phyloP scores from a whole-genome alignment of 2,113 vertebrate genomes.

The Leucosticte australis region DNA sequence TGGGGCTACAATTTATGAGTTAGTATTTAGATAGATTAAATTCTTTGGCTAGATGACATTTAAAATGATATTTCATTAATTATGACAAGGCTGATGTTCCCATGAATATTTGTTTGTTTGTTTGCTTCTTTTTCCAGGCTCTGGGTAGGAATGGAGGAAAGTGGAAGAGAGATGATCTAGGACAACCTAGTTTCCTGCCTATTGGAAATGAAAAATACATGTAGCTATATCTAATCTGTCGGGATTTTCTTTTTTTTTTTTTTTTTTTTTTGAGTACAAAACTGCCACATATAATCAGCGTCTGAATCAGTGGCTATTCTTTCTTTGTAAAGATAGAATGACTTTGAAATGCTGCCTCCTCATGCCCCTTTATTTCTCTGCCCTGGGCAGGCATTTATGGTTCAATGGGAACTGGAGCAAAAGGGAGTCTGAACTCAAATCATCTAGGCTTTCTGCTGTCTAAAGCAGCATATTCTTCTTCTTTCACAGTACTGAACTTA shows the following conservation, averaged over 20 bases:
- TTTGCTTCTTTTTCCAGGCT: background rate
- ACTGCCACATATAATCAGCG: background rate
- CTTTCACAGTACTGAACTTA: background rate
- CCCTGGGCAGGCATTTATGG: background rate
- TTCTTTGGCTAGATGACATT: slow-evolving; percentile 18
- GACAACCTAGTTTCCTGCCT: slow-evolving; percentile 15
- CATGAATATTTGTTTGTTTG: background rate
- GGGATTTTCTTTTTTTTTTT: background rate
- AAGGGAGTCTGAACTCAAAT: background rate
- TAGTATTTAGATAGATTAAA: background rate
- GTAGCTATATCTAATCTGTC: background rate
- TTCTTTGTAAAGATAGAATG: background rate
- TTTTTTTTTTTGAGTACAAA: background rate
- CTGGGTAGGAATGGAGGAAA: background rate
- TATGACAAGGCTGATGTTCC: slow-evolving; percentile 19
- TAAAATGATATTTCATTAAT: slow-evolving; percentile 28
- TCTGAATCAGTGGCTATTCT: slow-evolving; percentile 50
- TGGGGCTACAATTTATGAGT: background rate
- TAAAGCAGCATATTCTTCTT: background rate
- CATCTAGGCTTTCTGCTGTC: background rate
- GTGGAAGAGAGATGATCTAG: background rate
- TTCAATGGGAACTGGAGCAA: slow-evolving; percentile 7
- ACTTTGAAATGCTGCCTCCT: slow-evolving; percentile 4
- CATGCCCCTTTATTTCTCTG: background rate
- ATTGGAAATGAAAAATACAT: slow-evolving; percentile 31